Base-by-base conservation (phyloP, 2,113 vertebrate species). In the Xiphorhynchus elegans region DNA sequence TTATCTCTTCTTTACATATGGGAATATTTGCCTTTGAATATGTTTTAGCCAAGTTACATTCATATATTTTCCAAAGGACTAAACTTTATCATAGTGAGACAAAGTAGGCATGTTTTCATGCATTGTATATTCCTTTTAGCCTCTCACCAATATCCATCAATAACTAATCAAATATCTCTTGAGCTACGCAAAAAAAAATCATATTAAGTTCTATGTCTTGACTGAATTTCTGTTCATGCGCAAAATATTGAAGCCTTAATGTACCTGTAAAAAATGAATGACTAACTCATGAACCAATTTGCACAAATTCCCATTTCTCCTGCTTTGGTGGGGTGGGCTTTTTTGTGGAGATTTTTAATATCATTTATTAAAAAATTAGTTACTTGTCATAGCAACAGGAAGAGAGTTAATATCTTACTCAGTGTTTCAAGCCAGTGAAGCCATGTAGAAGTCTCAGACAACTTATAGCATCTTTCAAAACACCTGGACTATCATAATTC, bases 271-370 rank as follows among this genome's bases (percentile, higher is more conserved):
- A 74, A 76, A 33, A 15, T 24, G 69, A 53, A 63, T 37, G 2
- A 47, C 9, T 56, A 56, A 40, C 12, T 66, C 24, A 76, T 33
- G 11, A 75, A 55, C 4, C 6, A 49, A 3, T 17, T 42, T 46
- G 7, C 9, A 52, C 4, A 50, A 20, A 91, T 31, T 69, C 4
- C 13, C 1, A 2, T 74, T 58, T 91, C 11, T 80, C 37, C 3
- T 10, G 11, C 28, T 40, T 28, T 40, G 23, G 13, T n/a, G 55
- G 10, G 25, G 6, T 2, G 10, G 5, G 9, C 0, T 19, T 25
- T 7, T 28, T 53, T 40, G 2, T 25, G 25, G 40, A 13, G 37
- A 37, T 37, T n/a, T 31, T 1, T 19, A 23, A 21, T 59, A 35
- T 39, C 10, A 60, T 73, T 79, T 56, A 73, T 68, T 11, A 20